These are phyloP conservation scores for Picathartes gymnocephalus DNA, from an alignment of 2,113 vertebrate genomes.

Conservation along the genomic window DNA sequence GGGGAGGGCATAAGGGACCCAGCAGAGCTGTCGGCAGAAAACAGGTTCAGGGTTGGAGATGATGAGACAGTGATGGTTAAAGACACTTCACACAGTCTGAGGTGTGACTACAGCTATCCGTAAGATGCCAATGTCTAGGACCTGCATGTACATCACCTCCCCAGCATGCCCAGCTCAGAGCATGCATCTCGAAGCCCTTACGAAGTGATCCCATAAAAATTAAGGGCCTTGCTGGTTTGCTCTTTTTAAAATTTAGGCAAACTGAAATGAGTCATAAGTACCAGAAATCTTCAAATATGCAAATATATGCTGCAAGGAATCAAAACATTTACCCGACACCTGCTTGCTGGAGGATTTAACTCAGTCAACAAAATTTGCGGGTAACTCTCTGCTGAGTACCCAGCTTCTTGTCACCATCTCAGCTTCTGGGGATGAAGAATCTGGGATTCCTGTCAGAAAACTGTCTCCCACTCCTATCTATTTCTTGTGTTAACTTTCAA, in stretches of 20 bases:
- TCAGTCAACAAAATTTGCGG: slow-evolving; percentile 49
- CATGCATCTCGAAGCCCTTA: neutral
- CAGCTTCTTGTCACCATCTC: slow-evolving; percentile 44
- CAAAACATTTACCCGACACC: slow-evolving; percentile 65
- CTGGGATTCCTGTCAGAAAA: slow-evolving; percentile 63
- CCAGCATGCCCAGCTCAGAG: rapidly evolving
- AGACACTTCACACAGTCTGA: neutral
- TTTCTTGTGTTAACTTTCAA: slow-evolving; percentile 51
- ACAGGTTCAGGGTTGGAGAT: neutral
- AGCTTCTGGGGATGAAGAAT: slow-evolving; percentile 44
- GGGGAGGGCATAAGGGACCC: neutral
- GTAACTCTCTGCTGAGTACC: slow-evolving; percentile 19
- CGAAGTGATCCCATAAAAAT: neutral
- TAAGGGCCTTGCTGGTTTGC: neutral
- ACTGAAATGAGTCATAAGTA: slow-evolving; percentile 4
- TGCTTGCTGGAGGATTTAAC: slow-evolving; percentile 43
- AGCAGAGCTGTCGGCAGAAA: neutral
- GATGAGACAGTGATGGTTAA: rapidly evolving
- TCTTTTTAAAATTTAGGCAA: slow-evolving; percentile 19
- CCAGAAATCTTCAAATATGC: slow-evolving; percentile 47
- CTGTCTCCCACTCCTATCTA: slow-evolving; percentile 43
- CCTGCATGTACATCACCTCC: neutral
- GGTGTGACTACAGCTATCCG: neutral
- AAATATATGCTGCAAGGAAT: slow-evolving; percentile 42
- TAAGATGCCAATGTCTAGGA: neutral